Conservation (phyloP, 2,113 vertebrate genomes). For the Lampris megalopsis region DNA sequence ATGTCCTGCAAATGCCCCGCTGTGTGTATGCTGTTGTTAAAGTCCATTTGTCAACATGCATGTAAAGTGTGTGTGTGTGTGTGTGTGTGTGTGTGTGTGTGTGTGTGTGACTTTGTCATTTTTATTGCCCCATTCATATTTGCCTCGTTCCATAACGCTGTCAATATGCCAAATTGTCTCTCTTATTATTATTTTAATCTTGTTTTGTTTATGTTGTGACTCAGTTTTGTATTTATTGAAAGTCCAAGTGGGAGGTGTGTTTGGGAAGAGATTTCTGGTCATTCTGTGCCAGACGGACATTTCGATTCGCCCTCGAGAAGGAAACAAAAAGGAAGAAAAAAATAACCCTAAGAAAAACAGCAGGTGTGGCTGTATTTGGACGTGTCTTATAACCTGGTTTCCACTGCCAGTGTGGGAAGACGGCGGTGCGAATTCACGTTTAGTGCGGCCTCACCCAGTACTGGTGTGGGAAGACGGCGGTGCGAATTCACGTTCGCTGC, state of each 20-base stretch:
- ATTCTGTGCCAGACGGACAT: too few relatives aligned
- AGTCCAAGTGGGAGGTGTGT: conserved; percentile 19
- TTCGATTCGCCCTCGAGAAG: too few relatives aligned
- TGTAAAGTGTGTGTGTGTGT: neutral
- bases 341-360: too few relatives aligned
- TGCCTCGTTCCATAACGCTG: neutral
- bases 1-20: neutral
- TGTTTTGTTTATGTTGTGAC: conserved; percentile 12
- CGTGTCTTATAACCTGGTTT: too few relatives aligned
- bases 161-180: conserved; percentile 19
- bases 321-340: too few relatives aligned
- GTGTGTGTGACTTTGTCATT: conserved; percentile 26
- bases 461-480: too few relatives aligned
- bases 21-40: conserved; percentile 15
- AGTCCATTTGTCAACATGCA: neutral
- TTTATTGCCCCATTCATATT: conserved; percentile 10
- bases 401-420: too few relatives aligned
- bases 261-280: conserved; percentile 25
- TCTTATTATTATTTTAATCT: neutral
- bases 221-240: conserved; percentile 35
- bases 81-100: too few relatives aligned
- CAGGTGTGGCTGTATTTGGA: too few relatives aligned
- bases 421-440: too few relatives aligned
- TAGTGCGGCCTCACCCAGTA: too few relatives aligned
- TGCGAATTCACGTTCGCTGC: too few relatives aligned